Base-by-base conservation (phyloP, 64 coral and sea anemone genomes). In the Acropora yongei region DNA sequence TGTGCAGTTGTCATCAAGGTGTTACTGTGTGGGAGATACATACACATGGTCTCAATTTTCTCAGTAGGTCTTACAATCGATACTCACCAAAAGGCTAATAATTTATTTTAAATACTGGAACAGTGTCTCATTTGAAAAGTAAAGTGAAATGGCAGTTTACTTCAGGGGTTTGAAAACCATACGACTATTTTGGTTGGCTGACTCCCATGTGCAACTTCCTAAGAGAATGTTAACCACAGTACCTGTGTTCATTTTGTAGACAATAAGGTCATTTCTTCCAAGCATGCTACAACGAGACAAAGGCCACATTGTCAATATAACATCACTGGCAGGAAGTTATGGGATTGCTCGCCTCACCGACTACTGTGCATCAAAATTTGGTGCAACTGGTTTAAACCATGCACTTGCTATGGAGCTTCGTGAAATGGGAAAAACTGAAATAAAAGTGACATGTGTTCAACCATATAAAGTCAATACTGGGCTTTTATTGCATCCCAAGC, bases 231-330 rank as follows among this genome's bases (percentile, higher is more conserved):
- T 7, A 55, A 55, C 10, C 30, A 30, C 30, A 30, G 30, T 55
- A 55, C 10, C 5, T 55, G 51, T 55, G 51, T 1, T 55, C 30
- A 10, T 44, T 43, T 65, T 19, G 75, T 45, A 98, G 96, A 96
- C 94, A 75, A 90, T 92, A 65, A 83, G 91, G 78, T 80, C 93
- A 77, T 98, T 98, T 39, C 69, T 98, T 66, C 88, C 93, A 60
- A 75, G 50, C 87, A 98, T 98, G 96, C 82, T 95, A 75, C 88
- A 93, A 48, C 85, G 55, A 17, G 85, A 98, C 80, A 89, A 93
- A 57, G 96, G 96, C 45, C 94, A 98, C 73, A 95, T 98, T 84
- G 90, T 98, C 17, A 95, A 90, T 71, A 91, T 98, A 55, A 90
- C 94, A 19, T 98, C 96, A 43, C 12, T 81, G 12, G 82, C 93